Percentiles rank a stretch among this genome's conserved stretches.
Conservation (phyloP, 1,140 invertebrate species). For the Neotoxoptera formosana region DNA sequence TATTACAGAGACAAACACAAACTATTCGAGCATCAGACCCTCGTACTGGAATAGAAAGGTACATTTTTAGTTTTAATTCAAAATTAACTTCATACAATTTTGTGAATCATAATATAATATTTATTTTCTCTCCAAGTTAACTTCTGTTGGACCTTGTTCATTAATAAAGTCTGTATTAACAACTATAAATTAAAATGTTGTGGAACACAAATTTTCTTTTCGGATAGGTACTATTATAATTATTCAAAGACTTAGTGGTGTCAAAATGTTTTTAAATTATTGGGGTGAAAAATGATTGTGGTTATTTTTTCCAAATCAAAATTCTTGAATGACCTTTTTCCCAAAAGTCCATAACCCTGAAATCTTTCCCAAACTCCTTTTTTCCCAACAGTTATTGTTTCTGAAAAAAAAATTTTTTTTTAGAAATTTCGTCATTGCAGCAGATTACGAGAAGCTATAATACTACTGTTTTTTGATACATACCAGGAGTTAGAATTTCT, state of each 20-base stretch:
- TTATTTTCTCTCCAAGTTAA: not conserved
- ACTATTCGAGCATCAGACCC: slow-evolving; percentile 88
- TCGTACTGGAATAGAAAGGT: slow-evolving; percentile 82
- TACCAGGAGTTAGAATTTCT: too few relatives aligned
- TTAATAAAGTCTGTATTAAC: not conserved
- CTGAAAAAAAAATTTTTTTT: too few relatives aligned
- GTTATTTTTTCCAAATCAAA: too few relatives aligned
- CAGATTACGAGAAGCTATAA: too few relatives aligned
- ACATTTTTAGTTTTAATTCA: slow-evolving; percentile 56
- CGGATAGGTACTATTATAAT: not conserved
- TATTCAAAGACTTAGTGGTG: not conserved
- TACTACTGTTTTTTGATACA: too few relatives aligned
- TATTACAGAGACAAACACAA: slow-evolving; percentile 76
- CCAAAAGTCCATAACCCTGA: too few relatives aligned
- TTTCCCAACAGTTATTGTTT: too few relatives aligned
- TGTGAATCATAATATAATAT: not conserved
- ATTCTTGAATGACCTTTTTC: too few relatives aligned
- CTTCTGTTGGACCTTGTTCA: not conserved
- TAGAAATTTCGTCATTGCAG: too few relatives aligned
- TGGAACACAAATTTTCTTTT: not conserved
- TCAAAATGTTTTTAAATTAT: not conserved
- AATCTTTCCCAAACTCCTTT: too few relatives aligned
- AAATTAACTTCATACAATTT: not conserved
- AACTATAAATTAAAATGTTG: not conserved
- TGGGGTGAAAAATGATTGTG: too few relatives aligned